Percentiles rank a stretch among this genome's conserved stretches.
phyloP scores from a whole-genome alignment of 2,888 invertebrate species.

The Pogonocherus hispidulus region DNA sequence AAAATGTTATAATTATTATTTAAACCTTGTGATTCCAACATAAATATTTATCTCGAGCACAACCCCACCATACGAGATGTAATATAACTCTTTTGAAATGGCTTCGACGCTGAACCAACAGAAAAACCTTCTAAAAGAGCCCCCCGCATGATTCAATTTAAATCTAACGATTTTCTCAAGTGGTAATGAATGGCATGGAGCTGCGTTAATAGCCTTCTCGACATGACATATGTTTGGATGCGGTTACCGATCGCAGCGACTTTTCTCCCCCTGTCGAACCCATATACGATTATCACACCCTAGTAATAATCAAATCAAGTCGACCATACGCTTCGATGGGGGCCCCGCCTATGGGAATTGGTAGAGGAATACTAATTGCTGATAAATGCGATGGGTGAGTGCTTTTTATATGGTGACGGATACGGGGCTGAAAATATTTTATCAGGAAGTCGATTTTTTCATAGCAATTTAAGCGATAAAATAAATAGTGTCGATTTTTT shows the following conservation, averaged over 20 bases:
- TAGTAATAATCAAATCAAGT: slow-evolving; percentile 52
- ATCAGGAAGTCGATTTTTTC: background rate
- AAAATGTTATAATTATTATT: no score
- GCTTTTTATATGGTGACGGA: background rate
- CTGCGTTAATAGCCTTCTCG: slow-evolving; percentile 55
- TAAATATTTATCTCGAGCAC: no score
- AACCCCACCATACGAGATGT: no score
- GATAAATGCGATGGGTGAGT: slow-evolving; percentile 11
- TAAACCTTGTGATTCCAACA: no score
- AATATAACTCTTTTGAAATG: background rate
- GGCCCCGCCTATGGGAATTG: slow-evolving; percentile 42
- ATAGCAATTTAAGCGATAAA: no score
- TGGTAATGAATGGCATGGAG: slow-evolving; percentile 52
- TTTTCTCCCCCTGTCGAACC: slow-evolving; percentile 38
- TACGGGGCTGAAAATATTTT: background rate
- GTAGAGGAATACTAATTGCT: slow-evolving; percentile 39
- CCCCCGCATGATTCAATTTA: slow-evolving; percentile 48
- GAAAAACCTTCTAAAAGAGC: slow-evolving; percentile 29
- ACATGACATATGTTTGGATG: slow-evolving; percentile 57
- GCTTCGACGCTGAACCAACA: slow-evolving; percentile 27
- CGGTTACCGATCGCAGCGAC: slow-evolving; percentile 54
- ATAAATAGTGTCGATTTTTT: no score
- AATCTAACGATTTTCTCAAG: slow-evolving; percentile 57
- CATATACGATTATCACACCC: slow-evolving; percentile 58
- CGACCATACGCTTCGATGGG: slow-evolving; percentile 45